Evolutionary conservation across 1,140 invertebrate genomes (phyloP).

Genomic region (Venturia canescens): DNA sequence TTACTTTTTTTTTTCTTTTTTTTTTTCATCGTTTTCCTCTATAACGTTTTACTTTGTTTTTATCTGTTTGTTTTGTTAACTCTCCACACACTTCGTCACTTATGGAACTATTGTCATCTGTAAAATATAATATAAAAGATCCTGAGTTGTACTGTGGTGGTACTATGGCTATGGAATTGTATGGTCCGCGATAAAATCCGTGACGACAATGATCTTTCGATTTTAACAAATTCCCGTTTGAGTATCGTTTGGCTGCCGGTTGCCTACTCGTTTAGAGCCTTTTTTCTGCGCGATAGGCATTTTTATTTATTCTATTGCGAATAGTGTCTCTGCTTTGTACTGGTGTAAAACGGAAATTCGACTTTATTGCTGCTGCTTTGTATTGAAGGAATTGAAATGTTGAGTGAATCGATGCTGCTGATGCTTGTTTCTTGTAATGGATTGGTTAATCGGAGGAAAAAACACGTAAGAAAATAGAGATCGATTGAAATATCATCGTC

Average conservation of each 20-base stretch:
- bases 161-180: slow-evolving; percentile 77
- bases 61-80: not conserved
- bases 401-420: no score
- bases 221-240: slow-evolving; percentile 24
- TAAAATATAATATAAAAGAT: slow-evolving; percentile 78
- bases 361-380: not conserved
- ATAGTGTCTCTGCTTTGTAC: slow-evolving; percentile 24
- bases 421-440: no score
- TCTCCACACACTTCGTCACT: slow-evolving; percentile 42
- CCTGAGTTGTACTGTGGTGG: slow-evolving; percentile 77
- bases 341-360: slow-evolving; percentile 9
- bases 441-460: not conserved
- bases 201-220: slow-evolving; percentile 55
- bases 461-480: not conserved
- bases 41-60: slow-evolving; percentile 8
- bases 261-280: not conserved
- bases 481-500: slow-evolving; percentile 50
- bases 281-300: not conserved
- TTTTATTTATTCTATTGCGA: slow-evolving; percentile 30
- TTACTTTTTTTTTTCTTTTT: slow-evolving; percentile 11
- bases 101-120: slow-evolving; percentile 78
- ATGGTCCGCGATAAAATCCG: slow-evolving; percentile 52
- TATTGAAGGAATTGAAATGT: not conserved
- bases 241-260: not conserved
- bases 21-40: slow-evolving; percentile 18